phyloP scores from a whole-genome alignment of 2,113 vertebrate species.

The Brachirus orientalis region DNA sequence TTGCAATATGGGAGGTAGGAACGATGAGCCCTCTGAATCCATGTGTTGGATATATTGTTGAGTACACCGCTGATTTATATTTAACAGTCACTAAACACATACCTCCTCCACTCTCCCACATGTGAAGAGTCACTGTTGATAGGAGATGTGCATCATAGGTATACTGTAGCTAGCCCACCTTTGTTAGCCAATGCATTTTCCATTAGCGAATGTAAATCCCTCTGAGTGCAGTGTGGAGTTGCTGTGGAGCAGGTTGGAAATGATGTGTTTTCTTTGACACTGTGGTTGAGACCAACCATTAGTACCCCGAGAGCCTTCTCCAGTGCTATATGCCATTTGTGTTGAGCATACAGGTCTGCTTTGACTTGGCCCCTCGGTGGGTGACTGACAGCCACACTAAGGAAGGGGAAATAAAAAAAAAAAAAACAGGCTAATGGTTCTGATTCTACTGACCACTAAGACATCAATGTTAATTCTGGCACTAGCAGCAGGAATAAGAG shows the following conservation, averaged over 20 bases:
- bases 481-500: slow-evolving; percentile 42
- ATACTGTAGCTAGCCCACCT: slow-evolving; percentile 23
- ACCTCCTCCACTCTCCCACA: slow-evolving; percentile 33
- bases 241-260: slow-evolving; percentile 51
- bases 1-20: slow-evolving; percentile 21
- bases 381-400: slow-evolving; percentile 55
- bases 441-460: slow-evolving; percentile 35
- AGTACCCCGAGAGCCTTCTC: slow-evolving; percentile 63
- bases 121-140: slow-evolving; percentile 39
- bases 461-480: slow-evolving; percentile 62
- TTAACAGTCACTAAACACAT: slow-evolving; percentile 47
- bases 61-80: slow-evolving; percentile 48
- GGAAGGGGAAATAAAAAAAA: no score
- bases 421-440: slow-evolving; percentile 56
- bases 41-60: slow-evolving; percentile 35
- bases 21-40: slow-evolving; percentile 27
- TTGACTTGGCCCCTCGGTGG: slow-evolving; percentile 57
- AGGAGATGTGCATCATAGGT: slow-evolving; percentile 43
- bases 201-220: slow-evolving; percentile 59
- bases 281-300: slow-evolving; percentile 64
- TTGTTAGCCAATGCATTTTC: slow-evolving; percentile 50
- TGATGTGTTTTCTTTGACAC: slow-evolving; percentile 69
- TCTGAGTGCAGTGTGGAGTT: slow-evolving; percentile 47
- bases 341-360: slow-evolving; percentile 63
- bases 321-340: slow-evolving; percentile 64